Evolutionary conservation across 2,888 invertebrate genomes (phyloP), one percentile per base, ranked within the genome.

Genomic region (Halictus ligatus): DNA sequence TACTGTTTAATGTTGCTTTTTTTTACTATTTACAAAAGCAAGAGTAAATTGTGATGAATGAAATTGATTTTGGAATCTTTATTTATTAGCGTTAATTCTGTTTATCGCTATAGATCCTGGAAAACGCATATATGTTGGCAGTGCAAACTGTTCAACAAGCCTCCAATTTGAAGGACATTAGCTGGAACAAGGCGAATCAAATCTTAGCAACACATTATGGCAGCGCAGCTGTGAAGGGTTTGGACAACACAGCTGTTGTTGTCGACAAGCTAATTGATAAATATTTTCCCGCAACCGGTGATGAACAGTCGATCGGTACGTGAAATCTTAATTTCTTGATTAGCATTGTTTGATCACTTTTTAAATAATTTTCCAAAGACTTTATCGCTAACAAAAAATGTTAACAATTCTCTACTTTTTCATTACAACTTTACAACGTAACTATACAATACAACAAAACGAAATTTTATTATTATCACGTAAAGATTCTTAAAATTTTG

Each of bases 251-350:
- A 73, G 97, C 97, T 29, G 96, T 96, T 2, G 95, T 97, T 84
- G 97, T 98, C 35, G 97, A 98, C 95, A 96, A 96, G 84, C 96
- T 97, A 88, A 95, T 98, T 15, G 97, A 98, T 95, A 97, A 97
- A 92, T 98, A 97, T 94, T 96, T 98, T 89, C 98, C 97, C 40
- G 95, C 96, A 0, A 85, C 83, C 0, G 84, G 69, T 69, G 88
- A 92, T 29, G 93, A 93, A 72, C 18, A 87, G 25, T 46, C 77
- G 7, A 60, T 80, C 69, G 90, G 93, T 93, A 71, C 74, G 80
- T 21, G 15, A 12, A 35, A 4, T 35, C 35, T 35, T 35, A 35
- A 35, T 35, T 35, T 35, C 35, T 35, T 35, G 35, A 35, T 35
- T 35, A 35, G 35, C 29, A 29, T 29, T 29, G 29, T 35, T 35